Base-by-base conservation (phyloP, 1,140 invertebrate species). In the Sycophila sp. region DNA sequence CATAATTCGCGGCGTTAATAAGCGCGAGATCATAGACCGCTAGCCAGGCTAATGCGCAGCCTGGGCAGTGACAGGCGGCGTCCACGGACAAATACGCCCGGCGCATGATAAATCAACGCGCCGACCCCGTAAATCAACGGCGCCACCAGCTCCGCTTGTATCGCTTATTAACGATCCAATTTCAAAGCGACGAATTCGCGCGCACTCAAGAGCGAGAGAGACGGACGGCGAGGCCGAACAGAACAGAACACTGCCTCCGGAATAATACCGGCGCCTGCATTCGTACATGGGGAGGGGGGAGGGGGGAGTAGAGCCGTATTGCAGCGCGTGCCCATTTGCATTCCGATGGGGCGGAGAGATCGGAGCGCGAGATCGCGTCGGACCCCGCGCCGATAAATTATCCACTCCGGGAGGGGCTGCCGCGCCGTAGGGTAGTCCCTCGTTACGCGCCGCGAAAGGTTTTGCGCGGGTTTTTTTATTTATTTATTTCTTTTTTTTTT, bases 101-200 rank as follows among this genome's bases (percentile, higher is more conserved):
- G 55, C 36, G 51, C 38, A 58, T 58, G 34, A 60, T 69, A 69
- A 68, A 60, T 69, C 55, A 51, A n/a, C n/a, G 11, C 53, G 30
- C 7, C 24, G n/a, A 13, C 42, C 32, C 51, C 30, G 22, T 66
- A 66, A 66, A 55, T 66, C 34, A 40, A 66, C 32, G 24, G 8
- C 2, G 2, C 1, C 42, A 4, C 3, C n/a, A 4, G 2, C 55
- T 26, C n/a, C 13, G n/a, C 26, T 62, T n/a, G 17, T 69, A 76
- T 77, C 71, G 73, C 75, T 77, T 77, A 77, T 77, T 74, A 77
- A 77, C 71, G 74, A 74, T 74, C 75, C 73, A 69, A 77, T 77
- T 74, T 74, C 72, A 69, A 74, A 71, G 36, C 72, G 67, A 69
- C 66, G 67, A 69, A 70, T 75, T 62, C 72, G 71, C 66, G 64